Conservation (phyloP, 2,113 vertebrate species). For the Urocynchramus pylzowi region DNA sequence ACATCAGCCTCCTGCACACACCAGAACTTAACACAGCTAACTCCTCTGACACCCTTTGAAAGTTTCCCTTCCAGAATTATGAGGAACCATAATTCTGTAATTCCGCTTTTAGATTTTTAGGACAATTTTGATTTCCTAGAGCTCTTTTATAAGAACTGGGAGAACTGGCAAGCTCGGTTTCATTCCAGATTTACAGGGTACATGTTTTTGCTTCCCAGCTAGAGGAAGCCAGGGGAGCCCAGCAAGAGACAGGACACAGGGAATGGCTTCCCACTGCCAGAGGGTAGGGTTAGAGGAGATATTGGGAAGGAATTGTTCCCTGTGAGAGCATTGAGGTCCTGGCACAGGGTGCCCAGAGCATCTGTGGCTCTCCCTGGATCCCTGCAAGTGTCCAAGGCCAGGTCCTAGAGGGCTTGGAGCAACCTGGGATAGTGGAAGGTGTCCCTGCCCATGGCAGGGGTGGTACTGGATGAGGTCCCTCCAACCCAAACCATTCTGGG, state of each 20-base stretch:
- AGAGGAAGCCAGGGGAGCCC: background rate
- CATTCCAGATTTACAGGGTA: background rate
- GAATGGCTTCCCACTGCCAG: background rate
- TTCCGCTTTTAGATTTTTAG: background rate
- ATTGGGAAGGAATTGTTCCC: background rate
- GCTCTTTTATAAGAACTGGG: fast-evolving
- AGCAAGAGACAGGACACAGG: background rate
- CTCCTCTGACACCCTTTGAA: background rate
- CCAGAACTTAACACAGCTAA: background rate
- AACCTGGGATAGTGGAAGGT: fast-evolving
- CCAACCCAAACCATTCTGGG: background rate
- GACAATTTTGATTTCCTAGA: background rate
- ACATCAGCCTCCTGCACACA: background rate
- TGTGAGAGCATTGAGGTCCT: background rate
- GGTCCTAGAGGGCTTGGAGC: background rate
- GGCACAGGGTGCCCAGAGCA: background rate
- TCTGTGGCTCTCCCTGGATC: background rate
- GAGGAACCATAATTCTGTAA: background rate
- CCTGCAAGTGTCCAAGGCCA: background rate
- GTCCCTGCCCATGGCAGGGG: background rate
- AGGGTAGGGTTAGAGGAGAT: fast-evolving
- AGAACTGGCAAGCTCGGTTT: background rate
- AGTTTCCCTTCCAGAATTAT: background rate
- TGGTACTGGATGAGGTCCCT: background rate
- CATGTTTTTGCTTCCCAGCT: background rate